These are phyloP conservation scores for Casuarius casuarius DNA, from an alignment of 2,113 vertebrate genomes.

Conservation along the genomic window DNA sequence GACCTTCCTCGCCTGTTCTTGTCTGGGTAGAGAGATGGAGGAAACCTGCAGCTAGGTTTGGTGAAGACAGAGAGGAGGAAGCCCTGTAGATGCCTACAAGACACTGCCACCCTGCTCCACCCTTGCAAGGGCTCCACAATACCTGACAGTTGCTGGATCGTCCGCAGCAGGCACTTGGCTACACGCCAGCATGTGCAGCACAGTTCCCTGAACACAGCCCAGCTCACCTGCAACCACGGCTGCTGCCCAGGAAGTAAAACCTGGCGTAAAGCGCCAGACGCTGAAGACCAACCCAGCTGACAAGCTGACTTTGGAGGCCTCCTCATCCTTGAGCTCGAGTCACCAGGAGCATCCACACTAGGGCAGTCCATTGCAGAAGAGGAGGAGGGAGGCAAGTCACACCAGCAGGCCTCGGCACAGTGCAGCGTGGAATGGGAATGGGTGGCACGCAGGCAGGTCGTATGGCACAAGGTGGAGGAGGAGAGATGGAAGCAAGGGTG, in stretches of 20 bases:
- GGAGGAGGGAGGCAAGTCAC: neutral
- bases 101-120: neutral
- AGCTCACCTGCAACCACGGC: neutral
- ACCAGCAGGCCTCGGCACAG: neutral
- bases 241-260: neutral
- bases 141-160: neutral
- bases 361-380: neutral
- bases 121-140: neutral
- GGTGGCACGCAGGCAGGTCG: neutral
- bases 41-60: neutral
- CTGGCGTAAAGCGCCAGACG: neutral
- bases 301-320: neutral
- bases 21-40: neutral
- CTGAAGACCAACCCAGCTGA: neutral
- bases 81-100: neutral
- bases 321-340: neutral
- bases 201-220: neutral
- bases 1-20: neutral
- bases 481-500: slow-evolving; percentile 29
- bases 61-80: neutral
- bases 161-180: neutral
- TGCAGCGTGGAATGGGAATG: neutral
- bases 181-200: neutral
- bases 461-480: neutral
- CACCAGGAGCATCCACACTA: neutral